These are phyloP conservation scores for Cyclophora punctaria DNA, from an alignment of 2,888 invertebrate genomes.

Conservation along the genomic window DNA sequence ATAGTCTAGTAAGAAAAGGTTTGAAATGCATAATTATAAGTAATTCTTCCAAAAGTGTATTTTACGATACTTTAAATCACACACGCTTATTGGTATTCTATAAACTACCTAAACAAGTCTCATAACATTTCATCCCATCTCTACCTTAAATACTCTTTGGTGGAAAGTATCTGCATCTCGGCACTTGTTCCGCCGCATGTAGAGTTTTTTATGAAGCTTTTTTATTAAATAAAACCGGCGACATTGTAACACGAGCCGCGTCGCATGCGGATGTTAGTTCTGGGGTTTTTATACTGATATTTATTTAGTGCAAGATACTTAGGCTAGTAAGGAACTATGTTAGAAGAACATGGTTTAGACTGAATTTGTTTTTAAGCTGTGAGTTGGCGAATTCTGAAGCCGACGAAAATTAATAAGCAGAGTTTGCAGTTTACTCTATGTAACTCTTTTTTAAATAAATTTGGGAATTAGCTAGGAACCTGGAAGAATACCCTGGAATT, in stretches of 20 bases:
- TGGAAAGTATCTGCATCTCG: slow-evolving; percentile 4
- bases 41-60: neutral
- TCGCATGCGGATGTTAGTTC: slow-evolving; percentile 59
- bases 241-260: slow-evolving; percentile 57
- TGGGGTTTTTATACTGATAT: slow-evolving; percentile 2
- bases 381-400: no score
- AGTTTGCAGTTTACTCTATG: neutral
- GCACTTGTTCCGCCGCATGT: slow-evolving; percentile 54
- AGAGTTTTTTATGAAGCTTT: slow-evolving; percentile 48
- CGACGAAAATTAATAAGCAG: neutral
- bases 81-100: no score
- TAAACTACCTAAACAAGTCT: no score
- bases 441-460: neutral
- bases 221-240: slow-evolving; percentile 41
- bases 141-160: no score
- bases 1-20: no score
- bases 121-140: no score
- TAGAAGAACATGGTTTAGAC: no score
- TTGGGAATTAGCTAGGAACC: no score
- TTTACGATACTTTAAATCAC: no score
- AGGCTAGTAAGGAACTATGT: no score
- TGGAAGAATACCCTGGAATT: no score
- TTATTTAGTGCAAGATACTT: neutral
- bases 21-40: neutral
- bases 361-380: no score